Conservation (phyloP, 2,888 invertebrate species). For the Polia nebulosa region DNA sequence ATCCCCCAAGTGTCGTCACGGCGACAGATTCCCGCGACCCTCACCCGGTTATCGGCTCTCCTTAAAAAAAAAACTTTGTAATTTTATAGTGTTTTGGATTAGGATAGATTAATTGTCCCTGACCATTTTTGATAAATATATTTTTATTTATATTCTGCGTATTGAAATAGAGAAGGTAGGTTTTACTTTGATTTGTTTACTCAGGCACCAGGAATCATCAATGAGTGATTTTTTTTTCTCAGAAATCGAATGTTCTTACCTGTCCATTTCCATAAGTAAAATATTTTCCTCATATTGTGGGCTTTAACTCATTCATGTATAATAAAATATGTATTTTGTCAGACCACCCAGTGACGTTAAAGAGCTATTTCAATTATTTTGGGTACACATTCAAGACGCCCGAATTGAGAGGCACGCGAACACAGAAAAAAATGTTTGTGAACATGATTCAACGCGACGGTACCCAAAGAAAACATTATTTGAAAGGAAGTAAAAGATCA, state of each 20-base stretch:
- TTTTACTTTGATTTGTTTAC: too few relatives aligned
- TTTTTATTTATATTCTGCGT: too few relatives aligned
- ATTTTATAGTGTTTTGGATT: too few relatives aligned
- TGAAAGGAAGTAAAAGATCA: conserved; percentile 66
- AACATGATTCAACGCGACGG: conserved; percentile 40
- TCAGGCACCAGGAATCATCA: background rate
- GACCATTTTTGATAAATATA: too few relatives aligned
- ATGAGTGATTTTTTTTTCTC: background rate
- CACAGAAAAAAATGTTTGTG: conserved; percentile 41
- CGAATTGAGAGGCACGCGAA: conserved; percentile 45
- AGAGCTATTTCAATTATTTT: conserved; percentile 44
- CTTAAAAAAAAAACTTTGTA: too few relatives aligned
- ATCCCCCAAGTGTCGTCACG: too few relatives aligned
- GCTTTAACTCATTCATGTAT: conserved; percentile 2
- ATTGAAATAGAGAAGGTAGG: too few relatives aligned
- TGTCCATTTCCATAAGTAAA: background rate
- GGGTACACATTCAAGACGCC: conserved; percentile 39
- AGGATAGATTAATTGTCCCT: too few relatives aligned
- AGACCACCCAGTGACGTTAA: conserved; percentile 7
- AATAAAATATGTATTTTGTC: conserved; percentile 16
- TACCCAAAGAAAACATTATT: conserved; percentile 53
- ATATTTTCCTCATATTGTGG: conserved; percentile 16
- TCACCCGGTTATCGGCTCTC: too few relatives aligned
- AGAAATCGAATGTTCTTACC: background rate
- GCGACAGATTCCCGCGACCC: too few relatives aligned